Evolutionary conservation across 2,113 vertebrate genomes (phyloP), one percentile per base, ranked within the genome.

Genomic region (Engystomops pustulosus): DNA sequence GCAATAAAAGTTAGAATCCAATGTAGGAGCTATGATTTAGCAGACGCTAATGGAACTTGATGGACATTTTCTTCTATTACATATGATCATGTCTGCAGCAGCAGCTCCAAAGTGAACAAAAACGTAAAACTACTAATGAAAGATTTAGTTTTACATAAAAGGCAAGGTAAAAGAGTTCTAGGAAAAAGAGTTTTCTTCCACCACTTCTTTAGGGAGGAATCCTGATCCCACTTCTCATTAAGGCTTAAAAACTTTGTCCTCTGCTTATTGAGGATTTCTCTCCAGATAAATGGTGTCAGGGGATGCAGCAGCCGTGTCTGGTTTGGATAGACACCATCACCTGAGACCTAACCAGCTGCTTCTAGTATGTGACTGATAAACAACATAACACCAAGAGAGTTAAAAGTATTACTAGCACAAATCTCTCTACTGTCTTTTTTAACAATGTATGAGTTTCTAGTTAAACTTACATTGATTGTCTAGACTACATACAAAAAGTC

Each of bases 271-370:
- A 67, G 45, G 55, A 23, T 25, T 68, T n/a, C 9, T 68, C 44
- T 84, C 71, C 44, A n/a, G 71, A 51, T 83, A 84, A 84, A 77
- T 27, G 30, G 81, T n/a, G n/a, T 67, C 81, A 7, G 4, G 81
- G 58, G 81, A 77, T 45, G 3, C 7, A 4, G 20, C 15, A 49
- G 55, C 36, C 81, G 51, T 77, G 58, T 84, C 81, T 77, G 81
- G 3, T 25, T 49, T 53, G 49, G 20, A 10, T 45, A 84, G 81
- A 68, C 44, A 5, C n/a, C 17, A 30, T 83, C 55, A 67, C 55
- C 44, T 34, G 41, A 83, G 58, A 76, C 49, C 25, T 83, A 25
- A 49, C 65, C 67, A 53, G 51, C 55, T 53, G 23, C 38, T 62
- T 60, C 17, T 32, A 2, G 36, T 25, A 20, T 0, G 25, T 53